Evolutionary conservation across 1,140 invertebrate genomes (phyloP).

Genomic region (Mylabris phalerata): DNA sequence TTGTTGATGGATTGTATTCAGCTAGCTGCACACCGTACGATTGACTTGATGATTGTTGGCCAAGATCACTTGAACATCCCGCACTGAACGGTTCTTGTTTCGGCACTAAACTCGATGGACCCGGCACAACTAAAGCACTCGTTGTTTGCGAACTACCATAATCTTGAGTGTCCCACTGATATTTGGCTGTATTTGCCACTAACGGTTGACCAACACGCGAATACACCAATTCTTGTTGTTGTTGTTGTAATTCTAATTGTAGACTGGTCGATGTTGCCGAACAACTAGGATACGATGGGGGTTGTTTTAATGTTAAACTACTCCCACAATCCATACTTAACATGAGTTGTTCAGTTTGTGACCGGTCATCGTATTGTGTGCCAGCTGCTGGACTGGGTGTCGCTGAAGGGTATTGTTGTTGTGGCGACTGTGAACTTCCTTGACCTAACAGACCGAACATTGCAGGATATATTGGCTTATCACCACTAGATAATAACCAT

Average conservation of each 20-base stretch:
- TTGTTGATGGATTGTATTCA: conserved; percentile 89
- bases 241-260: conserved; percentile 39
- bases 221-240: conserved; percentile 41
- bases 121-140: conserved; percentile 50
- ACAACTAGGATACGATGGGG: conserved; percentile 45
- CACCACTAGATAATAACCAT: conserved; percentile 47
- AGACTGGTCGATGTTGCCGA: conserved; percentile 31
- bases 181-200: conserved; percentile 46
- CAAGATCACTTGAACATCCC: conserved; percentile 39
- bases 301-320: conserved; percentile 43
- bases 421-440: conserved; percentile 42
- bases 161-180: conserved; percentile 55
- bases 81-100: conserved; percentile 69
- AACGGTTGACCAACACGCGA: conserved; percentile 40
- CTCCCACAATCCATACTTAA: conserved; percentile 52
- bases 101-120: conserved; percentile 53
- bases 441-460: conserved; percentile 47
- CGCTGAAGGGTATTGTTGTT: conserved; percentile 43
- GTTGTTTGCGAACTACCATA: conserved; percentile 45
- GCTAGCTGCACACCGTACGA: conserved; percentile 68
- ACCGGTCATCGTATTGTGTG: conserved; percentile 47
- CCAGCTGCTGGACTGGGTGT: conserved; percentile 50
- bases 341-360: conserved; percentile 53
- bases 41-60: conserved; percentile 37
- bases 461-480: conserved; percentile 50